A percentile compares a stretch with the other conserved stretches of the same genome.
Evolutionary conservation across 2,888 invertebrate species (phyloP).

Genomic region (Mythimna ferrago): DNA sequence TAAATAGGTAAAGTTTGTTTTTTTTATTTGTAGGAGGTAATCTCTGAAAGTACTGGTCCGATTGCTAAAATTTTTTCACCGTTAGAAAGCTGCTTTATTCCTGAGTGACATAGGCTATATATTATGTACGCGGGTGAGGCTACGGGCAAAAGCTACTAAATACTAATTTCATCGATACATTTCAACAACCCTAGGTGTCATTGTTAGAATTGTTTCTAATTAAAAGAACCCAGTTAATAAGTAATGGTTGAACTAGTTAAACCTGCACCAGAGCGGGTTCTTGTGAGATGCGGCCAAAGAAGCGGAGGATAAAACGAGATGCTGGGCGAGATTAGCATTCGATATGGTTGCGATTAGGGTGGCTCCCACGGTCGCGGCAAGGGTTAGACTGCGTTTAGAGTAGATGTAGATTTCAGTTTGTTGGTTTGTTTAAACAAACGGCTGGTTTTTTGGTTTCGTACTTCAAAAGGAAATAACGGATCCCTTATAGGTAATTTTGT

Average conservation of each 20-base stretch:
- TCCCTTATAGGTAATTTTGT: no score
- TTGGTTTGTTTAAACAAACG: no score
- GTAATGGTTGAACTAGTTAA: constrained; percentile 24
- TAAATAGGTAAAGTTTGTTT: no score
- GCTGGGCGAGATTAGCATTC: constrained; percentile 29
- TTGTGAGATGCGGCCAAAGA: constrained; percentile 16
- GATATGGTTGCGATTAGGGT: constrained; percentile 38
- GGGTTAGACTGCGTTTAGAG: neutral
- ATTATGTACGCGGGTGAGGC: no score
- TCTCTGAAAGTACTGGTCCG: no score
- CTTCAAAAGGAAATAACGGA: no score
- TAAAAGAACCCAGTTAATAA: constrained; percentile 35
- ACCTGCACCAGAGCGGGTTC: constrained; percentile 26
- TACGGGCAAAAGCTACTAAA: no score
- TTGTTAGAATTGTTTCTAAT: constrained; percentile 45
- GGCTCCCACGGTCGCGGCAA: constrained; percentile 27
- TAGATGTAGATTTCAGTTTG: neutral
- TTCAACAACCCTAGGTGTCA: neutral
- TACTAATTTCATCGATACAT: neutral
- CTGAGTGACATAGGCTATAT: no score
- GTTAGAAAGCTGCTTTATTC: no score
- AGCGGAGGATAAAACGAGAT: constrained; percentile 26
- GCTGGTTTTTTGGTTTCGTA: no score
- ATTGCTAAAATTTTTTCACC: no score
- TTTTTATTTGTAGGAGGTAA: no score